Evolutionary conservation across 2,888 invertebrate species (phyloP), one percentile per base, ranked within the genome.

Genomic region (Craniophora ligustri): DNA sequence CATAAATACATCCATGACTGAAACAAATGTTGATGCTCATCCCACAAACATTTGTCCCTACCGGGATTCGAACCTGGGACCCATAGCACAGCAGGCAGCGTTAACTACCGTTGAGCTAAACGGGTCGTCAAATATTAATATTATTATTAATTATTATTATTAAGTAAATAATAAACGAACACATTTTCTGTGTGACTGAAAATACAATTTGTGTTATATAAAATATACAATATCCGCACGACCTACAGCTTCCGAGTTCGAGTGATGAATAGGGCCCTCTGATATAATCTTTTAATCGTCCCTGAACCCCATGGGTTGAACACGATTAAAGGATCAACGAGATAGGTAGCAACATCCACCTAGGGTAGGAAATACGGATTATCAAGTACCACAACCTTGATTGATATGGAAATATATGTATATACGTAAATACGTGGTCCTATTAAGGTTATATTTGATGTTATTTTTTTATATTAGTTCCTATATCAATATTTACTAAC

Each of bases 181-280:
- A n/a, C n/a, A n/a, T n/a, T n/a, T n/a, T 44, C 19, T 8, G 4
- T 7, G 30, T 8, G 6, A 18, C n/a, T 30, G 15, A 19, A 62
- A 42, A 41, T 32, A 49, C 26, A 57, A 44, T 61, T 49, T 45
- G 21, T 10, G 41, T 26, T 38, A 18, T 16, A 4, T 23, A 38
- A 28, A 23, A 10, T 5, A 2, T 3, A 26, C 26, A 26, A 23
- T 3, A 40, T 57, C 36, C 26, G 36, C 38, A 13, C 32, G 21
- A 30, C 44, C 30, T 30, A 42, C 28, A 56, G 48, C 31, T 50
- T 57, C 49, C 31, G 46, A 57, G 46, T 28, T 41, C 18, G 34
- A 8, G 26, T 62, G 58, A 57, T 64, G 64, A 64, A 64, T 64
- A 39, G 50, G 41, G 28, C 49, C 57, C 34, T 42, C 42, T 23